Percentiles rank a stretch among this genome's conserved stretches.
Evolutionary conservation across 2,888 invertebrate species (phyloP).

Genomic region (Pyrgus malvae): DNA sequence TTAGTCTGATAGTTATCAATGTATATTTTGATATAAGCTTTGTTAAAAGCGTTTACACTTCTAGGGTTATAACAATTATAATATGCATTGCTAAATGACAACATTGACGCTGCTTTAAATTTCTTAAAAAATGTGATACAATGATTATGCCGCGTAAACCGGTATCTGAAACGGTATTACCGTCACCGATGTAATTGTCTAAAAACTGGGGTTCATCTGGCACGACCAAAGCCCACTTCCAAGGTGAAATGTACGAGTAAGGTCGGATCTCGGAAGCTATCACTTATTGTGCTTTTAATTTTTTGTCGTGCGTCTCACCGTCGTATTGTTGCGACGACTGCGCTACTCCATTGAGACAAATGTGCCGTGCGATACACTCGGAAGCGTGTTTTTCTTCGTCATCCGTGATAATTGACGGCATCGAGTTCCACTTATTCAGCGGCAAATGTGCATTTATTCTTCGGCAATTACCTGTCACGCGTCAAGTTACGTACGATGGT

Average conservation of each 20-base stretch:
- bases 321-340: constrained; percentile 62
- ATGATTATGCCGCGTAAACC: constrained; percentile 59
- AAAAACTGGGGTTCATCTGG: constrained; percentile 55
- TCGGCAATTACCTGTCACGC: constrained; percentile 32
- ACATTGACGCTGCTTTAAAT: neutral
- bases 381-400: constrained; percentile 50
- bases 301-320: constrained; percentile 71
- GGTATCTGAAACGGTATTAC: constrained; percentile 71
- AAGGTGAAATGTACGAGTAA: constrained; percentile 69
- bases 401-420: constrained; percentile 64
- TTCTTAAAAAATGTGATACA: constrained; percentile 29
- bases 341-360: constrained; percentile 68
- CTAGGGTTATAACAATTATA: too few species aligned
- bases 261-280: constrained; percentile 65
- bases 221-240: constrained; percentile 71
- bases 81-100: too few species aligned
- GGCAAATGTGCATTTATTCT: constrained; percentile 57
- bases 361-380: constrained; percentile 67
- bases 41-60: too few species aligned
- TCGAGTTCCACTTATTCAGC: constrained; percentile 61
- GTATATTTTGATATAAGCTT: too few species aligned
- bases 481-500: constrained; percentile 16
- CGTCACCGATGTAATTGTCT: constrained; percentile 62
- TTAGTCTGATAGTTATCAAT: too few species aligned
- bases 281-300: constrained; percentile 64